These are phyloP conservation scores for Musca domestica DNA, from an alignment of 1,140 invertebrate genomes.

Conservation along the genomic window DNA sequence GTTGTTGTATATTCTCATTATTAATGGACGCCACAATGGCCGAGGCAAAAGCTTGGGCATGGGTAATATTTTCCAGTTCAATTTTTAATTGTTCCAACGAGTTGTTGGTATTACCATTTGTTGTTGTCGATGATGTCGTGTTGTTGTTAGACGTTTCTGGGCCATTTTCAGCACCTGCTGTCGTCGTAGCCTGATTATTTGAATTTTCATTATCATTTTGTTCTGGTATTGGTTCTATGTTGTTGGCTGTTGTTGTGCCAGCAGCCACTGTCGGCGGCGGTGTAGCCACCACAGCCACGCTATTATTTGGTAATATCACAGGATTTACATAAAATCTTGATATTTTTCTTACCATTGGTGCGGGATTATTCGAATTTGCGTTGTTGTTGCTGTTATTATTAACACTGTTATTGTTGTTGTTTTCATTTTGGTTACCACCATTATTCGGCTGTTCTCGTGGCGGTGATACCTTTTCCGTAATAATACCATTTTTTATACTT, in stretches of 20 bases:
- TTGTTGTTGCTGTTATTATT: neutral
- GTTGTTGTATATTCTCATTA: conserved; percentile 26
- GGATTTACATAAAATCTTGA: conserved; percentile 78
- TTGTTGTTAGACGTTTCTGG: neutral
- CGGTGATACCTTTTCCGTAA: neutral
- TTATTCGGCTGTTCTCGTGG: neutral
- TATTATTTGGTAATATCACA: conserved; percentile 54
- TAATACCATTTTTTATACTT: neutral
- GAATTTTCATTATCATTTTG: neutral
- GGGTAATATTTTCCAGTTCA: conserved; percentile 58
- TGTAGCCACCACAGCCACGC: neutral
- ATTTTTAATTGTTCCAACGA: conserved; percentile 59
- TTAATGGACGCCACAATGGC: conserved; percentile 46
- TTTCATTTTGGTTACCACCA: neutral
- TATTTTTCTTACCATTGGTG: conserved; percentile 62
- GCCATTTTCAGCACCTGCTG: neutral
- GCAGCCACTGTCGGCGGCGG: too few species aligned
- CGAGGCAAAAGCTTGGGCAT: conserved; percentile 52
- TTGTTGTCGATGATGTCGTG: conserved; percentile 32
- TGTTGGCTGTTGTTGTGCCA: neutral
- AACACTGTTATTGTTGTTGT: neutral
- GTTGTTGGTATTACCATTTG: conserved; percentile 46
- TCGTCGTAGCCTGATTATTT: neutral
- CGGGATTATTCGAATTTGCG: neutral
- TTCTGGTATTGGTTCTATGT: neutral